A percentile compares a stretch with the other conserved stretches of the same genome.
Evolutionary conservation across 2,888 invertebrate genomes (phyloP).

Genomic region (Cosmia pyralina): DNA sequence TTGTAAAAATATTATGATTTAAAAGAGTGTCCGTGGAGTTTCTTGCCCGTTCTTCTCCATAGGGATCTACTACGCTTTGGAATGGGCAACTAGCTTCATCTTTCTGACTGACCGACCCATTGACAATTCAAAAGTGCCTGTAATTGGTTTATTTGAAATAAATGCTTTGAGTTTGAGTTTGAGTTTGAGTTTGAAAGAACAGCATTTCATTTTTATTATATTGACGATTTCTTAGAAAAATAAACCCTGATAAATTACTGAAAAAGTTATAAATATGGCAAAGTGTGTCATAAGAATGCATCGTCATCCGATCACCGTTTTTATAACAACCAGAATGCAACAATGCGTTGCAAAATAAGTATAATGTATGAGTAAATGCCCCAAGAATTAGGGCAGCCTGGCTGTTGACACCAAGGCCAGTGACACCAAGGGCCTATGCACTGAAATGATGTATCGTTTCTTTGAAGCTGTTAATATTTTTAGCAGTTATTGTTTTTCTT

Average conservation of each 20-base stretch:
- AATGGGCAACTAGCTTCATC: no score
- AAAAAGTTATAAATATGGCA: not conserved
- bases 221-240: not conserved
- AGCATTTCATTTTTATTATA: not conserved
- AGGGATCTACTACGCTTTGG: no score
- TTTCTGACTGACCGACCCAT: no score
- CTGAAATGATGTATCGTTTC: slow-evolving; percentile 61
- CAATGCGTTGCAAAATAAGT: slow-evolving; percentile 57
- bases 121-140: no score
- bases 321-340: slow-evolving; percentile 46
- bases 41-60: no score
- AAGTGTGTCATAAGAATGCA: slow-evolving; percentile 37
- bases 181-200: no score
- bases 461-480: slow-evolving; percentile 61
- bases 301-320: slow-evolving; percentile 40
- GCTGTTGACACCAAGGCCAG: slow-evolving; percentile 55
- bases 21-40: no score
- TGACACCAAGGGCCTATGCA: slow-evolving; percentile 54
- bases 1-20: no score
- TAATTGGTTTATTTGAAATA: no score
- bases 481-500: slow-evolving; percentile 59
- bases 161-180: no score
- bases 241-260: not conserved
- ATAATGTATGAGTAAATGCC: slow-evolving; percentile 45
- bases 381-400: slow-evolving; percentile 51